Evolutionary conservation across 2,113 vertebrate species (phyloP).

Genomic region (Eurypyga helias): DNA sequence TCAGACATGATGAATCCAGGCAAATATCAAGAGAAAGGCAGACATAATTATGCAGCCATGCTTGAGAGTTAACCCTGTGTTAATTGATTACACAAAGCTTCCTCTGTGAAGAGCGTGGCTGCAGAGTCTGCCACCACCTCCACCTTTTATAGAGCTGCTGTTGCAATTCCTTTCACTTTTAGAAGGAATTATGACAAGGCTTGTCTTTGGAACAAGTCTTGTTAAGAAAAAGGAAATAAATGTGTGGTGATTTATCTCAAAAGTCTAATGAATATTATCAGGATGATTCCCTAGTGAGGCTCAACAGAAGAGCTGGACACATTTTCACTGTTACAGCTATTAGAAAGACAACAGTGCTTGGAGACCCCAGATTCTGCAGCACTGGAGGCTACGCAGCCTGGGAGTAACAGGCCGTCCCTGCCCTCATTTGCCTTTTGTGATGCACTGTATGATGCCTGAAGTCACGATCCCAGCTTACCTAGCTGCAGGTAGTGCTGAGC

Average conservation of each 20-base stretch:
- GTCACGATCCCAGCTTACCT: not conserved
- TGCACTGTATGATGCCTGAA: not conserved
- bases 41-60: not conserved
- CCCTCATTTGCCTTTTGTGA: not conserved
- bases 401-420: not conserved
- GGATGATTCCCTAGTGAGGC: not conserved
- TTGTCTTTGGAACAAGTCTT: not conserved
- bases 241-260: not conserved
- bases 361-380: not conserved
- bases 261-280: not conserved
- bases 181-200: not conserved
- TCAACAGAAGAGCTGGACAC: not conserved
- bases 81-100: not conserved
- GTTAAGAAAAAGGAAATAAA: not conserved
- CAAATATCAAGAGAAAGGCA: not conserved
- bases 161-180: not conserved
- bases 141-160: not conserved
- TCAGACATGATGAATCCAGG: not conserved
- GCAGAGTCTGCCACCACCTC: not conserved
- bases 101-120: not conserved
- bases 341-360: not conserved
- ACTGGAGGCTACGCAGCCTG: not conserved
- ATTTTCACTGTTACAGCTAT: not conserved
- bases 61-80: not conserved
- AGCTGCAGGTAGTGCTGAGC: not conserved